These are phyloP conservation scores for Ladona fulva DNA, from an alignment of 1,140 invertebrate genomes.

Conservation along the genomic window DNA sequence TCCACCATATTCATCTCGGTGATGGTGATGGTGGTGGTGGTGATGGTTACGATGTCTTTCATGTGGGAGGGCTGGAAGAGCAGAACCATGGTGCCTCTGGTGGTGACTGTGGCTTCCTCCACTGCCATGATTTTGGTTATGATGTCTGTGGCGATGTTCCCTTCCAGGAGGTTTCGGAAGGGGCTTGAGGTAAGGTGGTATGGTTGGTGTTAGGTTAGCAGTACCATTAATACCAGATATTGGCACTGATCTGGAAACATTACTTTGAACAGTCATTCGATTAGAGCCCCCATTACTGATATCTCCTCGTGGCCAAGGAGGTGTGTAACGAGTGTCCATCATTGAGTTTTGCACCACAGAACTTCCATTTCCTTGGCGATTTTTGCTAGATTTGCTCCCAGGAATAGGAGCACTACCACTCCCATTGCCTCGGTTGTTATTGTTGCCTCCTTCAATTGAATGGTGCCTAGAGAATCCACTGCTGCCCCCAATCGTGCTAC, in stretches of 20 bases:
- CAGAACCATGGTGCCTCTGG: not conserved
- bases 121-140: conserved; percentile 1
- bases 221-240: not conserved
- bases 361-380: not conserved
- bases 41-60: conserved; percentile 30
- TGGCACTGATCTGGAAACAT: not conserved
- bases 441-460: conserved; percentile 19
- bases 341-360: not conserved
- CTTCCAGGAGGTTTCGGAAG: conserved; percentile 44
- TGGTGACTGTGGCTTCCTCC: conserved; percentile 9
- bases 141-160: conserved; percentile 27
- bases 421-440: not conserved
- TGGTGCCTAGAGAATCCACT: not conserved
- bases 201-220: not conserved
- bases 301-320: conserved; percentile 43
- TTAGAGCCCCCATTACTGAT: conserved; percentile 33
- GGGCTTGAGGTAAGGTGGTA: conserved; percentile 44
- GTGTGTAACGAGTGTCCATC: conserved; percentile 34
- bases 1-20: not conserved
- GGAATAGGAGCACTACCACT: conserved; percentile 25
- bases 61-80: conserved; percentile 19
- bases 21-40: conserved; percentile 33
- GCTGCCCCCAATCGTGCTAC: not conserved
- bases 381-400: not conserved
- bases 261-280: not conserved